Evolutionary conservation across 2,888 invertebrate genomes (phyloP).

Genomic region (Tachina fera): DNA sequence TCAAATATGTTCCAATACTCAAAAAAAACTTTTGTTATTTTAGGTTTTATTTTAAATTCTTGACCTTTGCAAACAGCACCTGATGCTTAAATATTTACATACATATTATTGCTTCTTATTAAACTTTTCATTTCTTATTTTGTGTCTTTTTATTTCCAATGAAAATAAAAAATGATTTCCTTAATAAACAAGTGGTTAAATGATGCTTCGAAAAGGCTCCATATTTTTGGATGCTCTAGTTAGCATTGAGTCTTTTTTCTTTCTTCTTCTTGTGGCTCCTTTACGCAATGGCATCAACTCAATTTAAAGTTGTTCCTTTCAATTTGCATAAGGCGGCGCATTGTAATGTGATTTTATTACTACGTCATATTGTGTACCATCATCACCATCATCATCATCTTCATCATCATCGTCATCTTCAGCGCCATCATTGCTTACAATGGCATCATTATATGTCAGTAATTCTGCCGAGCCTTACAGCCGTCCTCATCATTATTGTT

Average conservation of each 20-base stretch:
- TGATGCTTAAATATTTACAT: no score
- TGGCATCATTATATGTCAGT: constrained; percentile 20
- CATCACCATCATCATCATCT: constrained; percentile 39
- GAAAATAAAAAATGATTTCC: background rate
- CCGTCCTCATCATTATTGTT: background rate
- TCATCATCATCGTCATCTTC: constrained; percentile 40
- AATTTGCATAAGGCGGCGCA: constrained; percentile 41
- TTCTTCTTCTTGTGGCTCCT: background rate
- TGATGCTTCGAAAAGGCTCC: background rate
- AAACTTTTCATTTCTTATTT: no score
- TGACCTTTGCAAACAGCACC: no score
- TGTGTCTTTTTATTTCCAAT: background rate
- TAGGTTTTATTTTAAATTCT: no score
- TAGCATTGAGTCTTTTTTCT: constrained; percentile 12
- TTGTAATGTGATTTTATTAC: constrained; percentile 49
- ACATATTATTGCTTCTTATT: no score
- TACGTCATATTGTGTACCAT: constrained; percentile 40
- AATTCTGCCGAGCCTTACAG: background rate
- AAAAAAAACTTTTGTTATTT: no score
- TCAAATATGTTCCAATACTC: no score
- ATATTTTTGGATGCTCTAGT: background rate
- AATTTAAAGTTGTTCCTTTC: constrained; percentile 39
- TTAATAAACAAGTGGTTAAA: no score
- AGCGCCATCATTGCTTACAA: constrained; percentile 1
- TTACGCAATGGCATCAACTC: constrained; percentile 40